phyloP scores from a whole-genome alignment of 2,797 vertebrate species.

The Dendrocincla fuliginosa region DNA sequence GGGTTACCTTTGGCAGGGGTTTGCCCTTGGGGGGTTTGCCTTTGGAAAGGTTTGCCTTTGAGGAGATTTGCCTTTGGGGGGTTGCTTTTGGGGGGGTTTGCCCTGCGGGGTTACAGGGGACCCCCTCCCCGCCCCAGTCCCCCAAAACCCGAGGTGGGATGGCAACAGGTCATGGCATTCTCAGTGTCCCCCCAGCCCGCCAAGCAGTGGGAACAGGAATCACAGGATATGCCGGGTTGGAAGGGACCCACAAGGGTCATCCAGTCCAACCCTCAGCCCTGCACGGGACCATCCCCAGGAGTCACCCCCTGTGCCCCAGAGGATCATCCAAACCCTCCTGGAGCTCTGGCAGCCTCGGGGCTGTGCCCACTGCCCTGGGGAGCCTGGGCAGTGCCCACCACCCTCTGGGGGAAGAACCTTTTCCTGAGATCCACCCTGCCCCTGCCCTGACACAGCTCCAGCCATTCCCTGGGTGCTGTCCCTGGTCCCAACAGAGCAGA shows the following conservation, averaged over 20 bases:
- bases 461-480: neutral
- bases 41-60: too few species aligned
- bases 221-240: neutral
- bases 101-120: too few species aligned
- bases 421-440: neutral
- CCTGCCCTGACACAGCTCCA: neutral
- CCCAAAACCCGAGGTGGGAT: neutral
- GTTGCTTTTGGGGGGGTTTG: too few species aligned
- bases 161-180: neutral
- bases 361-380: neutral
- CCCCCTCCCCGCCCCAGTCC: neutral
- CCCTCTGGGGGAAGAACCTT: neutral
- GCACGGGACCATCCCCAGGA: neutral
- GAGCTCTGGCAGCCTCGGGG: neutral
- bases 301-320: neutral
- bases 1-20: too few species aligned
- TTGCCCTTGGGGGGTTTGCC: too few species aligned
- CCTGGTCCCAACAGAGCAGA: neutral
- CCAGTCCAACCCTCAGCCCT: neutral
- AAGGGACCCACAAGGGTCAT: neutral
- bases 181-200: rapidly evolving
- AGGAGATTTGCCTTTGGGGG: too few species aligned
- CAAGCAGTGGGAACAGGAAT: neutral
- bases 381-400: neutral
- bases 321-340: neutral